These are phyloP conservation scores for Psophia crepitans DNA, from an alignment of 2,113 vertebrate genomes.

Conservation along the genomic window DNA sequence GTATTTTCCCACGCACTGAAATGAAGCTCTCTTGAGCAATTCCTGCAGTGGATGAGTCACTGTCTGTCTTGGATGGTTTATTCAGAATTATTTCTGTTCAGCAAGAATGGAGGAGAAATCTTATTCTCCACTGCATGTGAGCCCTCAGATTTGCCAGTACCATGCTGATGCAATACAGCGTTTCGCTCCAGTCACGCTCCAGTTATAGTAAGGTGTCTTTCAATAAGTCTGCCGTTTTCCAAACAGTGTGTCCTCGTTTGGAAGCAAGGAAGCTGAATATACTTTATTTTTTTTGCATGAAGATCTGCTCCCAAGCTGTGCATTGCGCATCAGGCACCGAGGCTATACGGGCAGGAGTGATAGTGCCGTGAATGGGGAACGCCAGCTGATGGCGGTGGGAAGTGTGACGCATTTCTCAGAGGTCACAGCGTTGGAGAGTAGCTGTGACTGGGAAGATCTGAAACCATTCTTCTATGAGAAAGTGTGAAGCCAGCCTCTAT, in stretches of 20 bases:
- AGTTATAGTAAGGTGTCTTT: neutral
- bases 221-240: neutral
- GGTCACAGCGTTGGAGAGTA: neutral
- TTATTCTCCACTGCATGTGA: neutral
- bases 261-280: neutral
- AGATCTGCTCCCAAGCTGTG: neutral
- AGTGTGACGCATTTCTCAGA: neutral
- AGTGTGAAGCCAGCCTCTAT: slow-evolving; percentile 21
- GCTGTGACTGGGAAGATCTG: slow-evolving; percentile 1
- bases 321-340: neutral
- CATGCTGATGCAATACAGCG: accelerated
- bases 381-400: neutral
- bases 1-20: slow-evolving; percentile 38
- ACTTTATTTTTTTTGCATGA: neutral
- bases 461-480: neutral
- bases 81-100: slow-evolving; percentile 18
- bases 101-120: neutral
- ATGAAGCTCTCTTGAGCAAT: slow-evolving; percentile 49
- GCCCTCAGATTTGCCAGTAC: neutral
- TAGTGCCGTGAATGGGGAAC: neutral
- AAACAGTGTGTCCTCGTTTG: neutral
- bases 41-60: slow-evolving; percentile 49
- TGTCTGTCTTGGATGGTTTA: slow-evolving; percentile 43
- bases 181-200: neutral
- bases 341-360: neutral